Percentiles rank a stretch among this genome's conserved stretches.
Evolutionary conservation across 2,888 invertebrate genomes (phyloP).

Genomic region (Noctua pronuba): DNA sequence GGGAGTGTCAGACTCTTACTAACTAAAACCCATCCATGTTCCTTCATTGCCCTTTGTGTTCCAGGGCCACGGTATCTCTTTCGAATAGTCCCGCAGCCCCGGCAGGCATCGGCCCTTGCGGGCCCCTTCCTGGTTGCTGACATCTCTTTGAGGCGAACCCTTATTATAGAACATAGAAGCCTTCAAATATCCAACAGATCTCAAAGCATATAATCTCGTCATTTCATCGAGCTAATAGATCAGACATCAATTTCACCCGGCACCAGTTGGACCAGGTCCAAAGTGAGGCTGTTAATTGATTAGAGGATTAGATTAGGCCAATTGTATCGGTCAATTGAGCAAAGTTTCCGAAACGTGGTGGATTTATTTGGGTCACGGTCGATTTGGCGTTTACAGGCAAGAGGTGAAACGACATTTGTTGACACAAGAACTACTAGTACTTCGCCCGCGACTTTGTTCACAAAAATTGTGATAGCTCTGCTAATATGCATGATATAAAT

Average conservation of each 20-base stretch:
- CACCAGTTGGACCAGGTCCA: constrained; percentile 32
- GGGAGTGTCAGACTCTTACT: too few relatives aligned
- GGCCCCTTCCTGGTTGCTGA: too few relatives aligned
- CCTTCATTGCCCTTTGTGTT: too few relatives aligned
- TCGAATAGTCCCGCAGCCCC: too few relatives aligned
- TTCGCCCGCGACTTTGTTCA: too few relatives aligned
- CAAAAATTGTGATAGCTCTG: too few relatives aligned
- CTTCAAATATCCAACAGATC: not conserved
- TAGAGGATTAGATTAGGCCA: constrained; percentile 53
- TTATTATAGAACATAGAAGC: too few relatives aligned
- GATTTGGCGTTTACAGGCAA: constrained; percentile 48
- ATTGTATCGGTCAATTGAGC: constrained; percentile 62
- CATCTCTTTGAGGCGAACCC: too few relatives aligned
- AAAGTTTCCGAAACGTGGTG: constrained; percentile 47
- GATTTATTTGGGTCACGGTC: constrained; percentile 64
- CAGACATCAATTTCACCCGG: constrained; percentile 26
- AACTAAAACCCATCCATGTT: too few relatives aligned
- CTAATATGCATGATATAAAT: too few relatives aligned
- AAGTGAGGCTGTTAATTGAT: constrained; percentile 62
- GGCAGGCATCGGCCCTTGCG: too few relatives aligned
- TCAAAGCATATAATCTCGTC: constrained; percentile 12
- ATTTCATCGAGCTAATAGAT: constrained; percentile 8
- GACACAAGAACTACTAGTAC: constrained; percentile 18
- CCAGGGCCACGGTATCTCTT: too few relatives aligned
- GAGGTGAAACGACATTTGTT: constrained; percentile 25